A percentile compares a stretch with the other conserved stretches of the same genome.
Conservation (phyloP, 1,140 invertebrate genomes). For the Drosophila carrolli region DNA sequence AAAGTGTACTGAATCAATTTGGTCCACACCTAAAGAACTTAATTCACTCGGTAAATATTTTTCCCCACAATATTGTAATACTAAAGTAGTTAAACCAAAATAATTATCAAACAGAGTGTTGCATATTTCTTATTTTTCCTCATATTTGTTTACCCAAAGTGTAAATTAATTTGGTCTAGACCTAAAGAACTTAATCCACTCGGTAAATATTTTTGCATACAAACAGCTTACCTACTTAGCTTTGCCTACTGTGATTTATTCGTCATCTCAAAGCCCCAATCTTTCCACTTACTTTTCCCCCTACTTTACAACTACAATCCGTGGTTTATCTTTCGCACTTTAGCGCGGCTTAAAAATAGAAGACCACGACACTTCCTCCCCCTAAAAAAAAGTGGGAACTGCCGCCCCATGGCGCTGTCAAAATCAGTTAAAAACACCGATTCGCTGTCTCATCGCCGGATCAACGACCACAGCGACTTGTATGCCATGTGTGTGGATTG, state of each 20-base stretch:
- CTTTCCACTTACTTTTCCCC: slow-evolving; percentile 21
- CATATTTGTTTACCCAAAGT: not conserved
- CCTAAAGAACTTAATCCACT: slow-evolving; percentile 31
- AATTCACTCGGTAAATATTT: too few species aligned
- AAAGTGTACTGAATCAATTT: too few species aligned
- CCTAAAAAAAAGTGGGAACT: slow-evolving; percentile 10
- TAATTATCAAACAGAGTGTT: too few species aligned
- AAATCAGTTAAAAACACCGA: slow-evolving; percentile 72
- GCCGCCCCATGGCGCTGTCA: slow-evolving; percentile 29
- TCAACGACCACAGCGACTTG: slow-evolving; percentile 68
- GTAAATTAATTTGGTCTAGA: slow-evolving; percentile 12
- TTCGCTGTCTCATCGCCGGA: slow-evolving; percentile 63
- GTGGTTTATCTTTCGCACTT: slow-evolving; percentile 37
- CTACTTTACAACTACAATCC: slow-evolving; percentile 4
- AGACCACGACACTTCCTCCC: slow-evolving; percentile 36
- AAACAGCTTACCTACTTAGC: not conserved
- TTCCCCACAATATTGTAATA: too few species aligned
- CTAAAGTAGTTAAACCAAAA: too few species aligned
- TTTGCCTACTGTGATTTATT: slow-evolving; percentile 15
- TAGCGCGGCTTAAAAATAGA: slow-evolving; percentile 59
- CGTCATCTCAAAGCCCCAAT: not conserved
- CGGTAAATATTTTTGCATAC: slow-evolving; percentile 23
- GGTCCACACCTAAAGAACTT: too few species aligned
- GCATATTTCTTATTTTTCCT: not conserved
- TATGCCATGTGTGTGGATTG: slow-evolving; percentile 25